Evolutionary conservation across 30 jellyfish, hydroid and myxozoan genomes (phyloP), one percentile per base, ranked within the genome.

Genomic region (Aurelia aurita complex sp. Pacific): DNA sequence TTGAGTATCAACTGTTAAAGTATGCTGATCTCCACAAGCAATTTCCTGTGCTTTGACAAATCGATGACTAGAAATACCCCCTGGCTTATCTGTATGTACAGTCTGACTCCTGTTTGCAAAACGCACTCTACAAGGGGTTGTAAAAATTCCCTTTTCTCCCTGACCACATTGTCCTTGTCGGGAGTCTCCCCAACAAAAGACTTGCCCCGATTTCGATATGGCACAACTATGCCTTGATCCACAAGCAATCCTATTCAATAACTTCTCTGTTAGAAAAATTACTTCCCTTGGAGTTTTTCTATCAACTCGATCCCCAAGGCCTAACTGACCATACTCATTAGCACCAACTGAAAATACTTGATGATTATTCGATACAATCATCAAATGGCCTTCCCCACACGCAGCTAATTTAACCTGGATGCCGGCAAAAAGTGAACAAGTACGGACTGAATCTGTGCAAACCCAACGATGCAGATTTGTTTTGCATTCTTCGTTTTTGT

Each of bases 151-250:
- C 77, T 73, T 88, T 46, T 69, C 90, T 10, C 97, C 98, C 19
- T 54, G 85, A 42, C 99, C 99, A 76, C 99, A 95, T 65, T 95
- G 99, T 33, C 98, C 99, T 32, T 75, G 91, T 43, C 98, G 86
- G 12, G 99, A 95, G 69, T 95, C 99, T 4, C 99, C 99, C 99
- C 99, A 95, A 62, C 94, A 77, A 72, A 62, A 90, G 8, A 95
- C 87, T 52, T 86, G 80, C 40, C 99, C 99, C 51, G 54, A 83
- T 15, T 85, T 77, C 15, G 96, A 80, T 40, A 90, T 69, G 0
- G 95, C 97, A 73, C 90, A 85, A 67, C 94, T 90, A 50, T 95
- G 99, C 19, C 98, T 68, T 5, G 97, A 60, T 34, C 99, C 99
- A 68, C 97, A 85, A 59, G 90, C 83, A 64, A 95, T 77, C 29